Percentiles rank a stretch among this genome's conserved stretches.
phyloP scores from a whole-genome alignment of 2,888 invertebrate genomes.

The Philaethria dido region DNA sequence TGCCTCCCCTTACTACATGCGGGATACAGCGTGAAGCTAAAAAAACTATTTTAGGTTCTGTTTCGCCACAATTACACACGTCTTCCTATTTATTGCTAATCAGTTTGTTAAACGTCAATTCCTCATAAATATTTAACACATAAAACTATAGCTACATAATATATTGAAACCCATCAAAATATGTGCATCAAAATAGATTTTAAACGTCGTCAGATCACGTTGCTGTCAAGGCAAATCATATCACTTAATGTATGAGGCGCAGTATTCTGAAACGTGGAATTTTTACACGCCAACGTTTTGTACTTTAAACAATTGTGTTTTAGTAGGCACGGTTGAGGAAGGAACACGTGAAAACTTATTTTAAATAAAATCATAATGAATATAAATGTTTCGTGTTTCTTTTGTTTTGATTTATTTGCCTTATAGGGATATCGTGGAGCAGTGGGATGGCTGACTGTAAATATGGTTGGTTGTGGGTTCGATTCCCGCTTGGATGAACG shows the following conservation, averaged over 20 bases:
- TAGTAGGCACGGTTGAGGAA: neutral
- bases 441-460: no score
- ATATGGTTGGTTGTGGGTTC: no score
- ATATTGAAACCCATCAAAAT: slow-evolving; percentile 3
- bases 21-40: no score
- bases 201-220: slow-evolving; percentile 7
- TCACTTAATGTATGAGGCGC: neutral
- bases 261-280: slow-evolving; percentile 23
- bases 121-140: neutral
- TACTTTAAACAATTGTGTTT: slow-evolving; percentile 15
- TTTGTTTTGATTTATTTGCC: no score
- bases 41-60: neutral
- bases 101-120: neutral
- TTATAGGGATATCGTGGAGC: no score
- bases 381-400: no score
- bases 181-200: slow-evolving; percentile 16
- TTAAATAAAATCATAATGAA: no score
- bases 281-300: slow-evolving; percentile 9
- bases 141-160: neutral
- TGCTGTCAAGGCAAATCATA: slow-evolving; percentile 16
- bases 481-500: no score
- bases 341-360: neutral
- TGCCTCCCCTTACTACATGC: no score
- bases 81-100: neutral
- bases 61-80: neutral